phyloP scores from a whole-genome alignment of 2,113 vertebrate genomes.

The Serinus canaria region DNA sequence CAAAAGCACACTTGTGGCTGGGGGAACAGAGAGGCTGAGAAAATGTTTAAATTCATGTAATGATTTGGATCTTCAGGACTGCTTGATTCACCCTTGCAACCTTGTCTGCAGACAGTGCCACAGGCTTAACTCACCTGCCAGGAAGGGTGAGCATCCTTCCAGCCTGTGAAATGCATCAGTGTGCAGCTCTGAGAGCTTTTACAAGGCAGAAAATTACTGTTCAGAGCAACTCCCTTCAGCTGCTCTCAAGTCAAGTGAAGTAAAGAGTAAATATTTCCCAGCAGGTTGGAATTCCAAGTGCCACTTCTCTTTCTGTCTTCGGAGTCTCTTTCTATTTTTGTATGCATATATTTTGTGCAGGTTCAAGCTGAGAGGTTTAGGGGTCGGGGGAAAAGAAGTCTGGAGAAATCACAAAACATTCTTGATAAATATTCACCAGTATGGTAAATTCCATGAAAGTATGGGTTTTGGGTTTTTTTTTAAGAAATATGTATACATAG shows the following conservation, averaged over 20 bases:
- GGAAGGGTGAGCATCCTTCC: constrained; percentile 33
- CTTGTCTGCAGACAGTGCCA: constrained; percentile 60
- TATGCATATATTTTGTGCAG: constrained; percentile 35
- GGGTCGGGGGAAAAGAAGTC: constrained; percentile 30
- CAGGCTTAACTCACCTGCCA: constrained; percentile 62
- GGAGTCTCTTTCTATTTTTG: constrained; percentile 36
- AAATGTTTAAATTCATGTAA: constrained; percentile 61
- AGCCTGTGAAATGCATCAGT: constrained; percentile 57
- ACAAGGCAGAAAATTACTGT: constrained; percentile 59
- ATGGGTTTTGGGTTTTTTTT: not conserved
- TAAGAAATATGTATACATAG: not conserved
- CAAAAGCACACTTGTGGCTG: constrained; percentile 41
- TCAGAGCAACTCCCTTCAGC: constrained; percentile 53
- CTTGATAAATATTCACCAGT: constrained; percentile 55
- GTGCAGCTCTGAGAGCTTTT: constrained; percentile 63
- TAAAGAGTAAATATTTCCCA: constrained; percentile 67
- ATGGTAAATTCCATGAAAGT: not conserved
- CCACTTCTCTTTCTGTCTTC: constrained; percentile 36
- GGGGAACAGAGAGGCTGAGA: constrained; percentile 48
- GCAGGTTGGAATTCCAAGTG: constrained; percentile 59
- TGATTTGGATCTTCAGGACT: constrained; percentile 31
- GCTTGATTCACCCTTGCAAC: constrained; percentile 52
- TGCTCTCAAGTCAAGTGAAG: constrained; percentile 58
- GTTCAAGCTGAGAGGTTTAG: constrained; percentile 47
- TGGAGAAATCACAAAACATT: constrained; percentile 29